phyloP scores from a whole-genome alignment of 2,113 vertebrate species.

The Mobula birostris region DNA sequence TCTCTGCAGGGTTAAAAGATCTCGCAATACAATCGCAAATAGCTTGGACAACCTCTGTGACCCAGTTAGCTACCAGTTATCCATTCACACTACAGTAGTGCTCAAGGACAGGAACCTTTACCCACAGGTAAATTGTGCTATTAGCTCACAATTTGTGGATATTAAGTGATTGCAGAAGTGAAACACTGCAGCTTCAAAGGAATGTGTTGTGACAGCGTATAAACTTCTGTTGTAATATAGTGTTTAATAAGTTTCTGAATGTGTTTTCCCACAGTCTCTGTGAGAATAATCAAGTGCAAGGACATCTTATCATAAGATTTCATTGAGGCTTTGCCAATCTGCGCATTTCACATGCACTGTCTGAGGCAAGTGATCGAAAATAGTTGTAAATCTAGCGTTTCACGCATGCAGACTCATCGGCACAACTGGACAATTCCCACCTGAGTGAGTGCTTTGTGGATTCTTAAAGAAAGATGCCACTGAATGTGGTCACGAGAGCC shows the following conservation, averaged over 20 bases:
- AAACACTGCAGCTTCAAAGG: neutral
- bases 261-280: neutral
- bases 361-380: neutral
- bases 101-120: neutral
- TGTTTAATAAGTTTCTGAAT: neutral
- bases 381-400: neutral
- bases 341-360: neutral
- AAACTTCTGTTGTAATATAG: neutral
- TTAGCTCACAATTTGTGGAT: neutral
- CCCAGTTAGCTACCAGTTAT: neutral
- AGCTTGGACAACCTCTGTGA: neutral
- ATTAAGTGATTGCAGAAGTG: neutral
- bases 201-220: neutral
- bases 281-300: neutral
- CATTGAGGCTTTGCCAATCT: neutral
- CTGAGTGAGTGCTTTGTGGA: neutral
- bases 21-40: neutral
- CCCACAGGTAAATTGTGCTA: neutral
- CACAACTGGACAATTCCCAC: neutral
- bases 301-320: neutral
- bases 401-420: neutral
- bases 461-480: neutral
- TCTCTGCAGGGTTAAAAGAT: neutral
- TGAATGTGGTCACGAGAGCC: neutral
- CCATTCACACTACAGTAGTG: neutral